Base-by-base conservation (phyloP, 2,888 invertebrate species). In the Yponomeuta evonymella region DNA sequence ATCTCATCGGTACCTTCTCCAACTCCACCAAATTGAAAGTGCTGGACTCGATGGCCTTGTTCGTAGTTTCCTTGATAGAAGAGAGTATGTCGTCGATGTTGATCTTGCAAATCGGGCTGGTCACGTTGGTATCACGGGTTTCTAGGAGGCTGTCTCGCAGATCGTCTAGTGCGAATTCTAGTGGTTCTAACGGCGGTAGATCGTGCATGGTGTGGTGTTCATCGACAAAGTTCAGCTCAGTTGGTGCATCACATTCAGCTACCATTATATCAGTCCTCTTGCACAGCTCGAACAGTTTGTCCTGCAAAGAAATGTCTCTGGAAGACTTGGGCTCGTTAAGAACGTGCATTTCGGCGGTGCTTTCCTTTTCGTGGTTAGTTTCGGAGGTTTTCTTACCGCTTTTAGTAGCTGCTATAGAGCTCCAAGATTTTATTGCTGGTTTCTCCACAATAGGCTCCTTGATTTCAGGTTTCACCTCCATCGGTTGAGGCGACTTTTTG, bases 241-340 rank as follows among this genome's bases (percentile, higher is more conserved):
- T 79, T 12, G 93, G 92, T 1, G 84, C 81, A 73, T 90, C 93
- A 72, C 93, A 93, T 74, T 91, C 85, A 1, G 92, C 93, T 66
- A 93, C 89, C 83, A 92, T 86, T 63, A 93, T 90, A 76, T 93
- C 92, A 30, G 85, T 88, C 78, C 89, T 83, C 73, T 92, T 92
- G 72, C 91, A 93, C 23, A 92, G 78, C 73, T 90, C 85, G 33
- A 87, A 80, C 65, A 92, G 76, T 76, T 90, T 91, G 68, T 91
- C 89, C 73, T 90, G 91, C 72, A 92, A 78, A 0, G 88, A 88
- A 64, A 86, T 75, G 70, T 78, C 78, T 15, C 73, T 79, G 73
- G 76, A 81, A 78, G 82, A 79, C 76, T 74, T 80, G 23, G 75
- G 74, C 72, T 79, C 77, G 64, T 80, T 81, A 72, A 78, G 74